A percentile compares a stretch with the other conserved stretches of the same genome.
Evolutionary conservation across 2,113 vertebrate genomes (phyloP).

Genomic region (Cranoglanis bouderius): DNA sequence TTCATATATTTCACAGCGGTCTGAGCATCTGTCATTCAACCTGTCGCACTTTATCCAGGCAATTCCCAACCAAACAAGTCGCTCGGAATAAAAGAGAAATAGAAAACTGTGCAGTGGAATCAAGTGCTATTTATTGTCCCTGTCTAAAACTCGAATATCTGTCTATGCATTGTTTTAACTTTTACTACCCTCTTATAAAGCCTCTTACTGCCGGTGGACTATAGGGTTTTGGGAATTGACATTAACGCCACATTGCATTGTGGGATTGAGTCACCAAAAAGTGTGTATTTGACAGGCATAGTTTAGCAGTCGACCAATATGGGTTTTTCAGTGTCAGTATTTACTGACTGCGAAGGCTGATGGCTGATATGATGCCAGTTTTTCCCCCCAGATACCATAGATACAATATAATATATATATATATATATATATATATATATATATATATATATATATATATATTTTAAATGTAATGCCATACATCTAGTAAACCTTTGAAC

Average conservation of each 20-base stretch:
- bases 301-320: not conserved
- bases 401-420: not conserved
- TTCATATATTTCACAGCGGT: conserved; percentile 14
- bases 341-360: not conserved
- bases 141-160: not conserved
- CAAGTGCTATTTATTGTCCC: not conserved
- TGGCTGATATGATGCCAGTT: not conserved
- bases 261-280: not conserved
- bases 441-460: no score
- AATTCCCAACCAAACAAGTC: not conserved
- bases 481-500: no score
- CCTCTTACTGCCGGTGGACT: not conserved
- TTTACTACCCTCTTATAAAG: not conserved
- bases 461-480: not conserved
- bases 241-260: not conserved
- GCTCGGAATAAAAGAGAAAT: conserved; percentile 4
- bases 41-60: conserved; percentile 4
- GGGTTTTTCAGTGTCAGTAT: not conserved
- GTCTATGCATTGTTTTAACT: not conserved
- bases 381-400: not conserved
- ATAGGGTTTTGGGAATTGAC: not conserved
- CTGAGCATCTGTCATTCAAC: conserved; percentile 9
- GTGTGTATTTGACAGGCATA: not conserved
- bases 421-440: no score
- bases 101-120: not conserved